Conservation (phyloP, 2,888 invertebrate species). For the Lepeophtheirus nordmannii region DNA sequence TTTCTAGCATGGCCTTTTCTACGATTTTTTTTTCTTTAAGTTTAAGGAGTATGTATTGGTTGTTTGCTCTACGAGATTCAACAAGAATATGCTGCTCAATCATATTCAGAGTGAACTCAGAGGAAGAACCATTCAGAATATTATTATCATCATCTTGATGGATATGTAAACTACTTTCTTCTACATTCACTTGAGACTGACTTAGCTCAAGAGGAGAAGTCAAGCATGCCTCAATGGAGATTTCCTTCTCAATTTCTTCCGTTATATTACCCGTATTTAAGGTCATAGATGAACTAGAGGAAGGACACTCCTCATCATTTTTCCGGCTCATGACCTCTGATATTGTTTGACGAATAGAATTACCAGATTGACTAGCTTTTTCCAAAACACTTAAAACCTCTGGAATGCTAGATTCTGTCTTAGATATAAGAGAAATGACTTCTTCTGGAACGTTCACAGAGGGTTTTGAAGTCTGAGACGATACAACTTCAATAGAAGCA, state of each 20-base stretch:
- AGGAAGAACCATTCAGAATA: conserved; percentile 31
- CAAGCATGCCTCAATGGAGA: not conserved
- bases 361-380: conserved; percentile 5
- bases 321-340: not conserved
- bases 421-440: conserved; percentile 1
- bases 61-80: conserved; percentile 49
- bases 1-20: conserved; percentile 49
- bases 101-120: conserved; percentile 35
- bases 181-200: too few species aligned
- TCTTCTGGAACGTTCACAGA: not conserved
- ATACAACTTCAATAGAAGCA: not conserved
- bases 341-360: conserved; percentile 12
- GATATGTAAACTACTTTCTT: too few species aligned
- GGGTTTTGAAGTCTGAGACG: not conserved
- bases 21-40: conserved; percentile 49
- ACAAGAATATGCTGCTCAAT: conserved; percentile 35
- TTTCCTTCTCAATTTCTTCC: conserved; percentile 9
- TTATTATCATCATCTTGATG: too few species aligned
- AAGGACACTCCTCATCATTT: not conserved
- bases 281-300: not conserved
- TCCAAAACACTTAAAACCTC: conserved; percentile 17
- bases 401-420: conserved; percentile 9
- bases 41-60: conserved; percentile 48
- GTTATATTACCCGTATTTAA: conserved; percentile 14
- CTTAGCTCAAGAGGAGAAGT: too few species aligned